Evolutionary conservation across 23 tunicate species (phyloP), one percentile per base, ranked within the genome.

Genomic region (Pegea sp.): DNA sequence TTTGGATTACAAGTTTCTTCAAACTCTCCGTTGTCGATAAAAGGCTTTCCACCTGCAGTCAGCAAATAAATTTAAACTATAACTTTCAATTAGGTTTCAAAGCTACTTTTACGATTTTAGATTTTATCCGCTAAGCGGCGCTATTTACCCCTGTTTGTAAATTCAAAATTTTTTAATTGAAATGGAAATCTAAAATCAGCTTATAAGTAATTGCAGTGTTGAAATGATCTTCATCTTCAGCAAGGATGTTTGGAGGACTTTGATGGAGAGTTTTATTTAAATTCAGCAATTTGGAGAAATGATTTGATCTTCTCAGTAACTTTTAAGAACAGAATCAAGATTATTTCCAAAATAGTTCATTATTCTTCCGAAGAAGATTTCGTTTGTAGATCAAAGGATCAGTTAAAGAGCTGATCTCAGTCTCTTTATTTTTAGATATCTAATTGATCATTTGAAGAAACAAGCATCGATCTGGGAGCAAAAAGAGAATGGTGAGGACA

Each of bases 401-500:
- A 30, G 20, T n/a, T n/a, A n/a, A n/a, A n/a, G n/a, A n/a, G n/a
- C n/a, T n/a, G n/a, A n/a, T n/a, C n/a, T n/a, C n/a, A n/a, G n/a
- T n/a, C n/a, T n/a, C n/a, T n/a, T n/a, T n/a, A n/a, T n/a, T n/a
- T n/a, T n/a, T n/a, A n/a, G n/a, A n/a, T n/a, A n/a, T n/a, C n/a
- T n/a, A n/a, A n/a, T n/a, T 38, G 11, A 38, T 16, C 16, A 8
- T 8, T 8, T 8, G 46, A 38, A 16, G 13, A 11, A 38, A 16
- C 46, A 38, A 16, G 11, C 46, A 16, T 8, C 16, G 13, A 38
- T n/a, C 25, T 11, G 1, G 7, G 23, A 21, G 72, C 75, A 34
- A 56, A 29, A 3, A 61, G 71, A 5, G 93, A 80, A 1, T 81
- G 93, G 93, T 25, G 72, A 24, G 93, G 93, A 18, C 74, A 71